phyloP scores from a whole-genome alignment of 2,888 invertebrate species.

The Reticulitermes lucifugus region DNA sequence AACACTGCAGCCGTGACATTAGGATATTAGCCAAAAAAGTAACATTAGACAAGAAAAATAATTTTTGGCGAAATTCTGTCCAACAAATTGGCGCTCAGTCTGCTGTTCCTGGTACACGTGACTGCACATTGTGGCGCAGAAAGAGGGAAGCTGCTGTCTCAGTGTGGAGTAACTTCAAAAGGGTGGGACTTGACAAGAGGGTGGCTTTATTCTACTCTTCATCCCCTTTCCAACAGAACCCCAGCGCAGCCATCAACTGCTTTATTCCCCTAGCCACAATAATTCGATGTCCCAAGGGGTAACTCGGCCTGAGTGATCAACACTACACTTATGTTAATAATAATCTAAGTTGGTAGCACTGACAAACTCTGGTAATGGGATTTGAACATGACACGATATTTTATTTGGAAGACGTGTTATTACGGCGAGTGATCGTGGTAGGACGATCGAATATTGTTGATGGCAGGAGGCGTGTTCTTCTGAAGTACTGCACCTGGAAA shows the following conservation, averaged over 20 bases:
- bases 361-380: neutral
- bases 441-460: neutral
- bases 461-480: neutral
- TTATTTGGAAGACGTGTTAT: neutral
- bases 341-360: neutral
- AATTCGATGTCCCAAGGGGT: slow-evolving; percentile 48
- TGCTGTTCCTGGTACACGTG: neutral
- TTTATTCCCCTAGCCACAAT: slow-evolving; percentile 49
- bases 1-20: neutral
- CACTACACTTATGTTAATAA: slow-evolving; percentile 14
- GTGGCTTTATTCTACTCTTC: slow-evolving; percentile 39
- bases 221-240: slow-evolving; percentile 21
- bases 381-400: neutral
- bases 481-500: neutral
- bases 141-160: neutral
- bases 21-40: neutral
- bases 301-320: slow-evolving; percentile 39
- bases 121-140: neutral
- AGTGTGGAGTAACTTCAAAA: slow-evolving; percentile 49
- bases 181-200: slow-evolving; percentile 48
- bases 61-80: neutral
- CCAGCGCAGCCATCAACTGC: slow-evolving; percentile 40
- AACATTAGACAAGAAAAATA: neutral
- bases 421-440: neutral
- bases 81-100: neutral